Percentiles rank a stretch among this genome's conserved stretches.
phyloP scores from a whole-genome alignment of 2,113 vertebrate genomes.

The Sinocyclocheilus maitianheensis region DNA sequence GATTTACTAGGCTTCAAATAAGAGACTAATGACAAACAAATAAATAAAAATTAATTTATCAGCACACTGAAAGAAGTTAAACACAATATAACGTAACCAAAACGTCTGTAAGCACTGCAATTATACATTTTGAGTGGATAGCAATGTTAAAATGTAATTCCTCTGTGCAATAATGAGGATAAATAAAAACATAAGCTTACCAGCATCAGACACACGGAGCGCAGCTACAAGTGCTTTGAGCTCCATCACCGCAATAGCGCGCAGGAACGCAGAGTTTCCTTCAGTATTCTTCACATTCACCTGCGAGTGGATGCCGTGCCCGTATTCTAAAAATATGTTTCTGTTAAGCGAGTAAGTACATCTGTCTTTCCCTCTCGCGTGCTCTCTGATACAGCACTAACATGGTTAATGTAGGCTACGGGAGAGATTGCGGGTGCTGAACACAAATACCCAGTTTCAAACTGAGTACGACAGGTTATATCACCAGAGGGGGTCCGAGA shows the following conservation, averaged over 20 bases:
- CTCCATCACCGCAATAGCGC: conserved; percentile 28
- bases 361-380: background rate
- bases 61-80: conserved; percentile 18
- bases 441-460: conserved; percentile 33
- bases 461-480: conserved; percentile 47
- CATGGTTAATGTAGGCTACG: conserved; percentile 1
- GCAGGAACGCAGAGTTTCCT: conserved; percentile 35
- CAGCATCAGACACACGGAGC: conserved; percentile 24
- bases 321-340: conserved; percentile 16
- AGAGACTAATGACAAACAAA: background rate
- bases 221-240: conserved; percentile 39
- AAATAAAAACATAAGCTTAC: conserved; percentile 24
- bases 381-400: conserved; percentile 12
- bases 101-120: background rate
- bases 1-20: background rate
- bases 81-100: background rate
- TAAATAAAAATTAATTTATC: background rate
- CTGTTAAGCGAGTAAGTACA: conserved; percentile 14
- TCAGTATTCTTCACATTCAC: conserved; percentile 27
- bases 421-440: conserved; percentile 10
- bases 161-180: background rate
- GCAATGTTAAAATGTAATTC: background rate
- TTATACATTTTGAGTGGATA: background rate
- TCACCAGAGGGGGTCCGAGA: conserved; percentile 43
- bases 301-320: conserved; percentile 25